A percentile compares a stretch with the other conserved stretches of the same genome.
Evolutionary conservation across 2,113 vertebrate genomes (phyloP).

Genomic region (Clupea harengus): DNA sequence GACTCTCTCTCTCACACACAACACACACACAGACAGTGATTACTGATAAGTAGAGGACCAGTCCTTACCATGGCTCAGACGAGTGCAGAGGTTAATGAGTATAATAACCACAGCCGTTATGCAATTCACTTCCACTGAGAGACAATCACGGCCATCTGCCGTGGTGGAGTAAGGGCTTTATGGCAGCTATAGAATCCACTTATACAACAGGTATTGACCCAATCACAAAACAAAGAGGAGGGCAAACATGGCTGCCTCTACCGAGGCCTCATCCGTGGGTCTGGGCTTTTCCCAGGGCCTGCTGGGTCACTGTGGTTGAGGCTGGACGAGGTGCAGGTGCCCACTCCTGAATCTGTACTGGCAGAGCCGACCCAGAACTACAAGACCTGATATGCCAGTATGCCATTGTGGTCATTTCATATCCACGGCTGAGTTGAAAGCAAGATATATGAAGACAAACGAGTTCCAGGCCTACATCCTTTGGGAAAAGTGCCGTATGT

Average conservation of each 20-base stretch:
- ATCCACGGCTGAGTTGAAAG: background rate
- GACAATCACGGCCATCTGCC: conserved; percentile 13
- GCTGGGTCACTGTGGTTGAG: background rate
- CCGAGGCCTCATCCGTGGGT: background rate
- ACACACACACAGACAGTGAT: conserved; percentile 5
- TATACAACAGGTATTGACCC: conserved; percentile 8
- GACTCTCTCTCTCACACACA: background rate
- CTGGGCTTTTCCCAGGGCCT: background rate
- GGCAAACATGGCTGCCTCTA: background rate
- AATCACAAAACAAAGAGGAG: background rate
- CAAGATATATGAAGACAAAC: background rate
- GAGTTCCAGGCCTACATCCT: background rate
- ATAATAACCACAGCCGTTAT: background rate
- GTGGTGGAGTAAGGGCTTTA: background rate
- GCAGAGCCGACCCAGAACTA: background rate
- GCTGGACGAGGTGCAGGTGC: background rate
- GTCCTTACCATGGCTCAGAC: background rate
- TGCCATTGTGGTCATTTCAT: background rate
- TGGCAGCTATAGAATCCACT: conserved; percentile 4
- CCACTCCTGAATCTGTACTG: background rate
- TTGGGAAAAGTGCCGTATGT: no score
- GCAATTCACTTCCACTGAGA: conserved; percentile 1
- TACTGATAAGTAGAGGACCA: conserved; percentile 17
- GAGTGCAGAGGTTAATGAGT: conserved; percentile 1
- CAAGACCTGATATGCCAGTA: background rate